Base-by-base conservation (phyloP, 2,888 invertebrate genomes). In the Spisula subtruncata region DNA sequence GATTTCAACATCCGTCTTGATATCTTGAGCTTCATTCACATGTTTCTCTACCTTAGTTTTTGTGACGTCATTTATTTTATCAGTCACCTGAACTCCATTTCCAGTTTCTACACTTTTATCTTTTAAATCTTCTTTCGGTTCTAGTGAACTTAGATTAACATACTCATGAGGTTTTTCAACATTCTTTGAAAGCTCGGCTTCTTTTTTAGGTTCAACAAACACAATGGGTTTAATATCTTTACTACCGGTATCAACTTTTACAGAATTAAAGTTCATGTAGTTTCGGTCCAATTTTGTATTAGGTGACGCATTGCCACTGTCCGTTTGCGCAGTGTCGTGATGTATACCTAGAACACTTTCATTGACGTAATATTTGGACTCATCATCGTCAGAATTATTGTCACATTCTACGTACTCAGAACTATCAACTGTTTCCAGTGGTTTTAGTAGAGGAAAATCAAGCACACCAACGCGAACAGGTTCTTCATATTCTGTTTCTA, bases 351-450 rank as follows among this genome's bases (percentile, higher is more conserved):
- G 66, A 51, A 88, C 85, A 60, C 89, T 88, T 51, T 91, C 91
- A 88, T 91, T 91, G n/a, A 91, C 89, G 80, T 91, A 91, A 83
- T 87, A 83, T 80, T 83, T 56, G 12, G 86, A 80, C 56, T 82
- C 87, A 75, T 75, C 75, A 8, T 87, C 83, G 29, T 80, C 81
- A 10, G 88, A 88, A 35, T 85, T 75, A 35, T 79, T 35, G 51
- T 89, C 85, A 66, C 81, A 85, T 32, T 87, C 87, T n/a, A 87
- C 75, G 66, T 87, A 85, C 54, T 85, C 81, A 12, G 90, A 86
- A 25, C 32, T 48, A 56, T 89, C 80, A 79, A 79, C 80, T 14
- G 51, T 83, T 54, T 48, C 85, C 35, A 66, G 18, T 29, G 66
- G 32, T 54, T 87, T 87, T n/a, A 71, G 46, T 18, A 80, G 25